Evolutionary conservation across 2,797 vertebrate species (phyloP).

Genomic region (Hirundo rustica): DNA sequence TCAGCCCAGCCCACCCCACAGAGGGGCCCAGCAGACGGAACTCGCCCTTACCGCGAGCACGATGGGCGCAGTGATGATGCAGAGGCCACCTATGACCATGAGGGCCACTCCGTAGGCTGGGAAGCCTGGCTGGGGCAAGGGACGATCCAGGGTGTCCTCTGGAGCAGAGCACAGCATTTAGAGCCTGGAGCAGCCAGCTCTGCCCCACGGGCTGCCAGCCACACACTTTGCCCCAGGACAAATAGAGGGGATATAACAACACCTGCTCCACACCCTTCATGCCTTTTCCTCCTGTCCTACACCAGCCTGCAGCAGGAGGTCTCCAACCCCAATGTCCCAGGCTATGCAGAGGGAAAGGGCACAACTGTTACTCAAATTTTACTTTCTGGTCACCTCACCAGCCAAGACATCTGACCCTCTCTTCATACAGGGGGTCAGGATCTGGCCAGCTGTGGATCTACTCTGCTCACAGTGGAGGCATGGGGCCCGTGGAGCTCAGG

Average conservation of each 20-base stretch:
- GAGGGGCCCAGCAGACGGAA: background rate
- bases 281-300: background rate
- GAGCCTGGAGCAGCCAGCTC: background rate
- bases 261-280: background rate
- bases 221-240: background rate
- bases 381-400: background rate
- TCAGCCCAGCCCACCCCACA: background rate
- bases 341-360: background rate
- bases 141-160: conserved; percentile 46
- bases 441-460: fast-evolving
- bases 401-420: background rate
- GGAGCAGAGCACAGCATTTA: background rate
- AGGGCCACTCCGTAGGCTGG: conserved; percentile 42
- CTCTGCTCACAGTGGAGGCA: background rate
- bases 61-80: background rate
- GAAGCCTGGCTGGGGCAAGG: background rate
- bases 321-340: too few relatives aligned
- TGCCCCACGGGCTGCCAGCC: fast-evolving
- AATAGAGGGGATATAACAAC: fast-evolving
- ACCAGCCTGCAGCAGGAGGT: background rate
- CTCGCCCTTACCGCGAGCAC: conserved; percentile 32
- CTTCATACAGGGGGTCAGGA: too few relatives aligned
- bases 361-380: fast-evolving
- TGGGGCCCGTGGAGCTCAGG: fast-evolving
- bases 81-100: conserved; percentile 31